These are phyloP conservation scores for Dryoscopus gambensis DNA, from an alignment of 2,113 vertebrate species.

Conservation along the genomic window DNA sequence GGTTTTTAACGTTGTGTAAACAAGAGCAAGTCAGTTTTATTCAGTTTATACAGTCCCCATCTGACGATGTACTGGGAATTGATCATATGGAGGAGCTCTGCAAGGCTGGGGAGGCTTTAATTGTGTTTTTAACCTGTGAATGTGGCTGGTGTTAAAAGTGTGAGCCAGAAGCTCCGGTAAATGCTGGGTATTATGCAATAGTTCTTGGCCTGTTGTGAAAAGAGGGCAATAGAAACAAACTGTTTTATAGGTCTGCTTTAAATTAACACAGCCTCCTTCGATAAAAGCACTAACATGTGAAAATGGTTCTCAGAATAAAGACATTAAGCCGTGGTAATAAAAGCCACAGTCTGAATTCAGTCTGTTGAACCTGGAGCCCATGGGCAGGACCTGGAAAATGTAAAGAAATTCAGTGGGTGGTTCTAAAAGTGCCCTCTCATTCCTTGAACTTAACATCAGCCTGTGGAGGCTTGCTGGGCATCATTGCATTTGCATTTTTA, in stretches of 20 bases:
- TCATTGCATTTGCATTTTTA: conserved; percentile 45
- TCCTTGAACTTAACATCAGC: conserved; percentile 23
- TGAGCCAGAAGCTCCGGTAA: neutral
- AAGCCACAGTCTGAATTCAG: neutral
- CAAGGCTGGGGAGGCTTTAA: neutral
- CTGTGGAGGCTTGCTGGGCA: conserved; percentile 38
- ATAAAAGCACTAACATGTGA: conserved; percentile 22
- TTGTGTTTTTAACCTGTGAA: conserved; percentile 1
- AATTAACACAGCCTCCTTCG: conserved; percentile 31
- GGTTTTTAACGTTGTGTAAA: neutral
- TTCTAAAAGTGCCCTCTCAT: conserved; percentile 45
- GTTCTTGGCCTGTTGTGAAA: neutral
- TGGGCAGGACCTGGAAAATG: neutral
- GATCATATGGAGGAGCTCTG: neutral
- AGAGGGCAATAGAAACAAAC: neutral
- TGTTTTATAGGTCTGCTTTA: conserved; percentile 4
- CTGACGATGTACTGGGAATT: neutral
- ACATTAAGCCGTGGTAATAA: neutral
- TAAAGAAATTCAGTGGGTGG: conserved; percentile 5
- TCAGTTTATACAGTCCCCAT: neutral
- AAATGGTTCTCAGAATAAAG: neutral
- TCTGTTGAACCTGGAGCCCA: neutral
- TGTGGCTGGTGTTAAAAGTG: neutral
- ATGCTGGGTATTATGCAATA: conserved; percentile 33
- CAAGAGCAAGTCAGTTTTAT: neutral